Evolutionary conservation across 2,113 vertebrate species (phyloP), one percentile per base, ranked within the genome.

Genomic region (Podiceps cristatus): DNA sequence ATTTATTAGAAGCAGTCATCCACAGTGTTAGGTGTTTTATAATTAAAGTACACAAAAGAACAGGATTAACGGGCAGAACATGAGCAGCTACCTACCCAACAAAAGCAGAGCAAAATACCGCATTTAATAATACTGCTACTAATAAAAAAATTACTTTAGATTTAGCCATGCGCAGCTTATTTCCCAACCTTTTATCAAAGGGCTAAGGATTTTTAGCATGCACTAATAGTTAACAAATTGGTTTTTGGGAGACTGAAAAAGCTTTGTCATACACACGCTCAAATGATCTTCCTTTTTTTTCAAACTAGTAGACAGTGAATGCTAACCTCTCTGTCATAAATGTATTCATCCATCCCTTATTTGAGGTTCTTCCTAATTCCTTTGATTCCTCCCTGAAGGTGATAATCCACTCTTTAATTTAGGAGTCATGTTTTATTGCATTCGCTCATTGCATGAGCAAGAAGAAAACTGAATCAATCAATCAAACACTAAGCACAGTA

Each of bases 1-100:
- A 94, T 95, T 75, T 90, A 89, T 97, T 96, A 79, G 73, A 91
- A 94, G 77, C 84, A 90, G 83, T 68, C 18, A 83, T 13, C 52
- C 60, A 91, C 20, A 1, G 37, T 78, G 84, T 86, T 83, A 69
- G 35, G 53, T 91, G 27, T 59, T 96, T 93, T 90, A 45, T 91
- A 94, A 97, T 97, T 96, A 90, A 78, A 94, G 49, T 42, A 53
- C 63, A 74, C 49, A 45, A 89, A 93, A 85, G 76, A 95, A 91
- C 93, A 94, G 80, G 97, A 95, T 85, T 89, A 93, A 94, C 95
- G 91, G 80, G 77, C 80, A 90, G 73, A 96, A 79, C 89, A 58
- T 7, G 71, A 91, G 52, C 17, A 18, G 23, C 60, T 64, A 68
- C 69, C 31, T 64, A 62, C 18, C 31, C 74, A 91, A 96, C 37